Conservation (phyloP, 2,888 invertebrate genomes). For the Cryptosula pallasiana region DNA sequence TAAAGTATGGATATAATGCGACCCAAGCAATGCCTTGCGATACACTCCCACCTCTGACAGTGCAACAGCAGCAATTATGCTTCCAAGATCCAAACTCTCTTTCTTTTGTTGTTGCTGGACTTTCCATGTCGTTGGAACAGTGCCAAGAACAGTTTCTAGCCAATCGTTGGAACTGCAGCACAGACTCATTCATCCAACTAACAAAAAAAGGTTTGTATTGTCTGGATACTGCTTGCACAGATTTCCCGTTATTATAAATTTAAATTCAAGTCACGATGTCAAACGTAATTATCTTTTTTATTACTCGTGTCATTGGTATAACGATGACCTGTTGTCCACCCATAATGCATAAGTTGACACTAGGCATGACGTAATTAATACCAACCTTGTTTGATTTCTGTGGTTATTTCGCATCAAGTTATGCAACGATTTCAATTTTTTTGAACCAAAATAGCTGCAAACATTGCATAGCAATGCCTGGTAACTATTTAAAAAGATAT, state of each 20-base stretch:
- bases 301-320: not conserved
- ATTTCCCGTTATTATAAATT: no score
- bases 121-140: conserved; percentile 57
- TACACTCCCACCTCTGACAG: not conserved
- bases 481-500: not conserved
- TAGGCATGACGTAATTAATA: no score
- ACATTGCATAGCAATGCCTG: not conserved
- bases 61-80: conserved; percentile 54
- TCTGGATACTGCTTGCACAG: no score
- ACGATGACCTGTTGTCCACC: not conserved
- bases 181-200: conserved; percentile 50
- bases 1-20: not conserved
- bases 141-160: conserved; percentile 59
- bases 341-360: no score
- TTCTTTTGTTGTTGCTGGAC: conserved; percentile 57
- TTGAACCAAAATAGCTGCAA: no score
- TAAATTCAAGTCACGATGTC: no score
- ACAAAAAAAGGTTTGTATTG: conserved; percentile 42
- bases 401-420: no score
- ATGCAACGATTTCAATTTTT: no score
- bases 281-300: no score
- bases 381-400: no score
- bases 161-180: conserved; percentile 61
- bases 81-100: conserved; percentile 57
- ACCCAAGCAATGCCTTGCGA: not conserved